Base-by-base conservation (phyloP, 2,888 invertebrate genomes). In the Aspidiotus destructor region DNA sequence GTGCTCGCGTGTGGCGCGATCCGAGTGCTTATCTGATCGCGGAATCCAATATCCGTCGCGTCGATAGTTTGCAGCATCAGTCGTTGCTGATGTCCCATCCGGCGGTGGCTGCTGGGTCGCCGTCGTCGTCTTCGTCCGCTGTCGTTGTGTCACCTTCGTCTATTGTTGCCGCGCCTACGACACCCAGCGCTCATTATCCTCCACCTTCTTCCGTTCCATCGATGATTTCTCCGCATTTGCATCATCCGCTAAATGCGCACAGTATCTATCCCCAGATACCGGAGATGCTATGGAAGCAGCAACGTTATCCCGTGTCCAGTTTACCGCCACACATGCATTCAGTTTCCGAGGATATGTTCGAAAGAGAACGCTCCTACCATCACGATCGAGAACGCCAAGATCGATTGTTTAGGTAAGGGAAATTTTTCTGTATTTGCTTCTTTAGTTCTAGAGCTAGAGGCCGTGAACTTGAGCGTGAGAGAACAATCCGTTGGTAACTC, bases 51-150 rank as follows among this genome's bases (percentile, higher is more conserved):
- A 80, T 82, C 72, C 79, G 81, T 73, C 84, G 84, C 81, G 82
- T 84, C 68, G 82, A 83, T 74, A 83, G 82, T 73, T 81, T 83
- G 70, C 83, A 83, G 76, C 83, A 83, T 75, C 81, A 81, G 72
- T 79, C 83, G 76, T 80, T 82, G 75, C 82, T 83, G 82, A 69
- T 69, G 69, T 69, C 69, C 69, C 69, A 75, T 74, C 75, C 72
- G 71, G 73, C 74, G 75, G 75, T 71, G 62, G 69, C 68, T 60
- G 64, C 48, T 44, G 62, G 52, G 53, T 55, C 69, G 63, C 28
- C 69, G 55, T 54, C 71, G 62, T 61, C 68, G 53, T 63, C 70
- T 60, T 41, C 70, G 44, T 65, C 73, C 11, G 72, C 72, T 10
- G 54, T 74, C 74, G 72, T 74, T 72, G 70, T 77, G 70, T 44